Evolutionary conservation across 1,140 invertebrate species (phyloP).

Genomic region (Sesamia nonagrioides): DNA sequence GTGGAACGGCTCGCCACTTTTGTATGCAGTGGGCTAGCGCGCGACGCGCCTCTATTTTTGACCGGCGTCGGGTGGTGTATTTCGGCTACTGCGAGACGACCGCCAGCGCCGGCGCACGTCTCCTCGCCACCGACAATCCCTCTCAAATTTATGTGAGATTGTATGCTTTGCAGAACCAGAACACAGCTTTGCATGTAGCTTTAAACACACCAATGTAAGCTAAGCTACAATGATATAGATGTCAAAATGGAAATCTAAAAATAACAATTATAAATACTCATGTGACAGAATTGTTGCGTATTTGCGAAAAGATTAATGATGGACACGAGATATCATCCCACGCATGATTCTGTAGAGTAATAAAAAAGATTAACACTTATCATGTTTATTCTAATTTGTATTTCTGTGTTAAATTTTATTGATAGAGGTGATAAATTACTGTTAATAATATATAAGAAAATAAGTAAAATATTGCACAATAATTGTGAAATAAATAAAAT

Average conservation of each 20-base stretch:
- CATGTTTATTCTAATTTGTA: conserved; percentile 12
- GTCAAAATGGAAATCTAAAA: conserved; percentile 31
- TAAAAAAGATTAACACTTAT: conserved; percentile 28
- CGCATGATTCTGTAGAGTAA: conserved; percentile 3
- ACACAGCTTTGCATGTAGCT: conserved; percentile 49
- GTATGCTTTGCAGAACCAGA: conserved; percentile 27
- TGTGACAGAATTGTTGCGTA: conserved; percentile 36
- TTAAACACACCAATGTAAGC: conserved; percentile 1
- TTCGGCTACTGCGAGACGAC: conserved; percentile 63
- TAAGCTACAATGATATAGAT: conserved; percentile 13
- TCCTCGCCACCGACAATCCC: background rate
- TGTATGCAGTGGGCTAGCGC: conserved; percentile 76
- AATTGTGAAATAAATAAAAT: conserved; percentile 30
- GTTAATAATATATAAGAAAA: conserved; percentile 7
- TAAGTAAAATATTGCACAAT: conserved; percentile 20
- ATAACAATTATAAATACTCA: conserved; percentile 32
- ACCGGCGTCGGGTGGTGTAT: conserved; percentile 61
- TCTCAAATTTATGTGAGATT: conserved; percentile 31
- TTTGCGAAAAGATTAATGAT: conserved; percentile 39
- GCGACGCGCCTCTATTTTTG: conserved; percentile 78
- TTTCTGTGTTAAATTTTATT: conserved; percentile 6
- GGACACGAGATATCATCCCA: conserved; percentile 25
- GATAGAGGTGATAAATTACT: background rate
- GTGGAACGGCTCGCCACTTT: conserved; percentile 75
- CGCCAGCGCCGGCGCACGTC: conserved; percentile 29